Evolutionary conservation across 1,140 invertebrate genomes (phyloP).

Genomic region (Sminthurides bifidus): DNA sequence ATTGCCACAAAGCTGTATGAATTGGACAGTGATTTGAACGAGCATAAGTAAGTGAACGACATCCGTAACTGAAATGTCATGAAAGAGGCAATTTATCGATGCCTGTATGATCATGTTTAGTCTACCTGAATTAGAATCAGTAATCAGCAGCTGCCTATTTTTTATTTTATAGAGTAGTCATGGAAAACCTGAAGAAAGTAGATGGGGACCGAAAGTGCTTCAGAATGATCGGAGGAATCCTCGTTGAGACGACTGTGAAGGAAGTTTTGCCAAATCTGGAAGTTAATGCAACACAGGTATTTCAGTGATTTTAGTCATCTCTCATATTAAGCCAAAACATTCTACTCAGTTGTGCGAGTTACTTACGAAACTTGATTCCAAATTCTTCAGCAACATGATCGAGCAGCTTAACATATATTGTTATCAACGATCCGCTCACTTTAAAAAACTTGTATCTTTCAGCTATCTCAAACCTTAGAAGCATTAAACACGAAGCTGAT

Average conservation of each 20-base stretch:
- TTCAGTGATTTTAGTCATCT: not conserved
- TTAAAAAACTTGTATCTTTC: slow-evolving; percentile 33
- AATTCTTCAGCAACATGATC: not conserved
- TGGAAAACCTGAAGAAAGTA: slow-evolving; percentile 80
- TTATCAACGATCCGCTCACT: slow-evolving; percentile 3
- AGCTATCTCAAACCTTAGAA: slow-evolving; percentile 64
- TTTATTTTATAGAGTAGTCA: slow-evolving; percentile 66
- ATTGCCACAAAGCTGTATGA: slow-evolving; percentile 77
- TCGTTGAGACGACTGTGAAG: slow-evolving; percentile 83
- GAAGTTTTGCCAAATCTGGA: slow-evolving; percentile 75
- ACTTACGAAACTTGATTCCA: not conserved
- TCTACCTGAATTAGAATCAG: not conserved
- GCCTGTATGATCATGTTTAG: not conserved
- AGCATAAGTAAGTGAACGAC: slow-evolving; percentile 70
- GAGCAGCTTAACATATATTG: not conserved
- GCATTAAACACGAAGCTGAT: slow-evolving; percentile 65
- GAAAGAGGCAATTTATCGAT: not conserved
- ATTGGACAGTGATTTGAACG: slow-evolving; percentile 82
- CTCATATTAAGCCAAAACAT: not conserved
- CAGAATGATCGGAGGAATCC: slow-evolving; percentile 80
- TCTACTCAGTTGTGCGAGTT: not conserved
- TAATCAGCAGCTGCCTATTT: not conserved
- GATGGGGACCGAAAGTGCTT: slow-evolving; percentile 80
- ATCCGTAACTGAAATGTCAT: not conserved
- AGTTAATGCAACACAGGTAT: slow-evolving; percentile 67